Conservation (phyloP, 2,888 invertebrate species). For the Pheosia tremula region DNA sequence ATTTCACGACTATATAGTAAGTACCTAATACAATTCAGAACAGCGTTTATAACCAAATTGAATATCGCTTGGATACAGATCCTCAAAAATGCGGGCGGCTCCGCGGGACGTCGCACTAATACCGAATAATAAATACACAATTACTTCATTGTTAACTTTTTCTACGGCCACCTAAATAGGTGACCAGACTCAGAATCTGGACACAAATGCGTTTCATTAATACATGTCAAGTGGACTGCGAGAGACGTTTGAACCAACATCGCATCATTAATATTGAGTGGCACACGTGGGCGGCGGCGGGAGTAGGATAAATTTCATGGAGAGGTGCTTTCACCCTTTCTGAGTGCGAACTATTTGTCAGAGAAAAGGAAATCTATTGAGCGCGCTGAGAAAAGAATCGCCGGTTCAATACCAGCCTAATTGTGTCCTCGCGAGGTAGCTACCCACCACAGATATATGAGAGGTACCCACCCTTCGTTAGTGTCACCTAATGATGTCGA, state of each 20-base stretch:
- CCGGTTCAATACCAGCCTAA: constrained; percentile 37
- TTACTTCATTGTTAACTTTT: constrained; percentile 46
- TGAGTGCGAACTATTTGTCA: constrained; percentile 72
- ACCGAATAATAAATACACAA: constrained; percentile 29
- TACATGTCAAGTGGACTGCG: constrained; percentile 73
- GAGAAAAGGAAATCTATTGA: constrained; percentile 55
- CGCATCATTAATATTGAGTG: constrained; percentile 83
- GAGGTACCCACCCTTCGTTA: constrained; percentile 32
- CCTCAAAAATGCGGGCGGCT: constrained; percentile 34
- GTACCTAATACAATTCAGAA: background rate
- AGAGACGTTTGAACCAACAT: constrained; percentile 78
- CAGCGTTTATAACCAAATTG: background rate
- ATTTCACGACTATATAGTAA: too few relatives aligned
- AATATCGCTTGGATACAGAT: background rate
- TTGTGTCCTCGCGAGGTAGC: constrained; percentile 34
- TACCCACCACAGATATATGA: too few relatives aligned
- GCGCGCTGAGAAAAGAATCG: constrained; percentile 50
- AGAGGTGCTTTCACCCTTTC: constrained; percentile 80
- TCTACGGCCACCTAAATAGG: constrained; percentile 48
- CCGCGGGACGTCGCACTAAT: constrained; percentile 28
- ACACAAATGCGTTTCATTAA: constrained; percentile 77
- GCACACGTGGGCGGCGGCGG: constrained; percentile 72
- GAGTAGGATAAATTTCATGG: constrained; percentile 75
- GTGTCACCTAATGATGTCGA: constrained; percentile 43
- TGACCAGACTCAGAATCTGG: constrained; percentile 64